Conservation (phyloP, 2,888 invertebrate genomes). For the Melangyna quadrimaculata region DNA sequence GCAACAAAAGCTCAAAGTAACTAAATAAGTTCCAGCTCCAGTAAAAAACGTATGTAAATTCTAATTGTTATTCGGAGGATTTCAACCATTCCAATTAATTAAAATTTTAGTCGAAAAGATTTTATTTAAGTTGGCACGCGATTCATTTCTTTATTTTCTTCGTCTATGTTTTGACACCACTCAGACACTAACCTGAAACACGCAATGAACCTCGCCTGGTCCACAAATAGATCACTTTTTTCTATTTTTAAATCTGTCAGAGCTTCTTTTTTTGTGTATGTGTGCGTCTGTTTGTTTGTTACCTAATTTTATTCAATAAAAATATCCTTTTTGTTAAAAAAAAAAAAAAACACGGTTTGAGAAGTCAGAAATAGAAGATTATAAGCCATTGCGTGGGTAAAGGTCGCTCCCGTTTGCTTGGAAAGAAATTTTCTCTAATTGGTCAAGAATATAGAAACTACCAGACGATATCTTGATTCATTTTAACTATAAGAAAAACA, state of each 20-base stretch:
- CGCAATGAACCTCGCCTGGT: neutral
- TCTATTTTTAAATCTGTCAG: neutral
- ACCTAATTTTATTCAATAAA: neutral
- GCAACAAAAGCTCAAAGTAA: neutral
- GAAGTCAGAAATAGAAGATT: constrained; percentile 5
- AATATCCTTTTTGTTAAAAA: constrained; percentile 18
- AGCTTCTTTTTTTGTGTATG: neutral
- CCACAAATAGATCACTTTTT: neutral
- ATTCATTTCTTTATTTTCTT: neutral
- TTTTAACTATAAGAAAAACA: neutral
- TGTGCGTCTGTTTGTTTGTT: neutral
- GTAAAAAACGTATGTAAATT: neutral
- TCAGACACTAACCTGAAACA: constrained; percentile 1
- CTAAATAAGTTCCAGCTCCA: neutral
- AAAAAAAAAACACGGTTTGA: neutral
- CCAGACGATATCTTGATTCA: constrained; percentile 36
- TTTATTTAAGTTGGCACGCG: neutral
- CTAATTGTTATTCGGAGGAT: neutral
- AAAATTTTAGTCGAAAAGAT: neutral
- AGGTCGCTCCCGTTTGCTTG: neutral
- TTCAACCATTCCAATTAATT: neutral
- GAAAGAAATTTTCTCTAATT: constrained; percentile 38
- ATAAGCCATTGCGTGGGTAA: constrained; percentile 26
- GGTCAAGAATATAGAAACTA: constrained; percentile 31
- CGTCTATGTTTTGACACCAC: constrained; percentile 4